Conservation (phyloP, 2,113 vertebrate species). For the Gobius niger region DNA sequence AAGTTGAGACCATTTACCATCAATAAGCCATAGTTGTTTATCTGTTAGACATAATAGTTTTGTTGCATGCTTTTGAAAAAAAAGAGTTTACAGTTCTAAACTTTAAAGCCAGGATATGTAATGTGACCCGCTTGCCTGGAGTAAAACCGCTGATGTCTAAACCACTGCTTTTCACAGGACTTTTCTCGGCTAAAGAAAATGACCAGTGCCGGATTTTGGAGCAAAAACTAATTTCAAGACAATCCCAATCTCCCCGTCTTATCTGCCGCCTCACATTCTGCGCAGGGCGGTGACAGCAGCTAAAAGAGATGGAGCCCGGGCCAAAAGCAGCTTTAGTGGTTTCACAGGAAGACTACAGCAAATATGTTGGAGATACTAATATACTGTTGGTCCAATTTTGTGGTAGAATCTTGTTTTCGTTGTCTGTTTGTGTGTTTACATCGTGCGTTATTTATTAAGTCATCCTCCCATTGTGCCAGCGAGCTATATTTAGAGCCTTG, state of each 20-base stretch:
- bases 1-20: too few species aligned
- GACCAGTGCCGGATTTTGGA: slow-evolving; percentile 25
- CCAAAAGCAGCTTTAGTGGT: background rate
- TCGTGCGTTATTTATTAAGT: slow-evolving; percentile 21
- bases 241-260: slow-evolving; percentile 28
- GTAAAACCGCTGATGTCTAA: background rate
- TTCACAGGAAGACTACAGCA: background rate
- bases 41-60: too few species aligned
- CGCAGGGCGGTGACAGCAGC: slow-evolving; percentile 1
- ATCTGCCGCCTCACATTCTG: slow-evolving; percentile 22
- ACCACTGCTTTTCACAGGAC: background rate
- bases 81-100: too few species aligned
- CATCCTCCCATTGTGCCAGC: slow-evolving; percentile 45
- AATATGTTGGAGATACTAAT: slow-evolving; percentile 5
- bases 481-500: slow-evolving; percentile 56
- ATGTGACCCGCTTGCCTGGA: background rate
- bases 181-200: slow-evolving; percentile 24
- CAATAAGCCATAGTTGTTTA: too few species aligned
- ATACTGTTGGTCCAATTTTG: slow-evolving; percentile 4
- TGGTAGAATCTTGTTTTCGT: slow-evolving; percentile 33
- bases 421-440: slow-evolving; percentile 44
- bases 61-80: too few species aligned
- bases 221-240: slow-evolving; percentile 43
- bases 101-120: background rate
- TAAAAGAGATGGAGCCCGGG: slow-evolving; percentile 6